A percentile compares a stretch with the other conserved stretches of the same genome.
Evolutionary conservation across 1,140 invertebrate genomes (phyloP).

Genomic region (Drosophila mojavensis): DNA sequence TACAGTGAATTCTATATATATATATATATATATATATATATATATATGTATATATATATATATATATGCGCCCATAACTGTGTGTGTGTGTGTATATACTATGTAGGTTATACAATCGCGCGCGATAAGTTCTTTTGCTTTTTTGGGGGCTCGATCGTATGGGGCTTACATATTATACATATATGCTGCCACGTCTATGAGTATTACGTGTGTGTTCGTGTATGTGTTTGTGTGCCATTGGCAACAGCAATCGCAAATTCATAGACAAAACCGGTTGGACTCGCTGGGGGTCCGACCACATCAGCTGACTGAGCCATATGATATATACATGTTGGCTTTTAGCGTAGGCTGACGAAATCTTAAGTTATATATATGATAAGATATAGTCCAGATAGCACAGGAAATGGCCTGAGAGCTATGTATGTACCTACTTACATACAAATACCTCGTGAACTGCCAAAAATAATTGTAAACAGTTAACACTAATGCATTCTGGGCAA

Average conservation of each 20-base stretch:
- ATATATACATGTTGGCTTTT: conserved; percentile 32
- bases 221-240: conserved; percentile 44
- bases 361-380: conserved; percentile 29
- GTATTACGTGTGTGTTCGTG: not conserved
- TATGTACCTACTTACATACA: too few species aligned
- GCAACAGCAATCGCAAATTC: conserved; percentile 60
- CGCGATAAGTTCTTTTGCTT: conserved; percentile 61
- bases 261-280: conserved; percentile 58
- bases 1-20: not conserved
- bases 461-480: not conserved
- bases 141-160: conserved; percentile 74
- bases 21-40: not conserved
- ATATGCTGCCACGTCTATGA: conserved; percentile 57
- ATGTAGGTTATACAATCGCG: conserved; percentile 60
- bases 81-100: not conserved
- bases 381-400: conserved; percentile 30
- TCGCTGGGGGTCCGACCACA: not conserved
- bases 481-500: too few species aligned
- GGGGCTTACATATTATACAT: not conserved
- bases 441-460: not conserved
- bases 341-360: conserved; percentile 47
- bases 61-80: not conserved
- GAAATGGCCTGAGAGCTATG: conserved; percentile 46
- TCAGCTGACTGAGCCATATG: conserved; percentile 77
- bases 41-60: not conserved